Evolutionary conservation across 2,888 invertebrate genomes (phyloP).

Genomic region (Stenichneumon culpator): DNA sequence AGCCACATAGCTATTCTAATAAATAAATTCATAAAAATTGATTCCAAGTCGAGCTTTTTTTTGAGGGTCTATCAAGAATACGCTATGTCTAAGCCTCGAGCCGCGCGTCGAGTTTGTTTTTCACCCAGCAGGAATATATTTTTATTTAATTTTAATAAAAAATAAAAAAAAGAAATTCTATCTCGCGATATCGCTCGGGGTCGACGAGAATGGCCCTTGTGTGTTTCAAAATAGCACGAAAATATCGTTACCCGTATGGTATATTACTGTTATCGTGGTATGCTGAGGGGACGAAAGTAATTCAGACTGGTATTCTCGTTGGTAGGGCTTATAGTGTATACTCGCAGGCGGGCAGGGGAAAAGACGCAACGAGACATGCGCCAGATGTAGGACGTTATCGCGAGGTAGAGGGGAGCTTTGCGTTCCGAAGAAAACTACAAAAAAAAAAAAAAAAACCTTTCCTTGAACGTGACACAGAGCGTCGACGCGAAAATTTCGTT

Average conservation of each 20-base stretch:
- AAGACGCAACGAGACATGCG: conserved; percentile 57
- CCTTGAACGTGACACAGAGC: conserved; percentile 61
- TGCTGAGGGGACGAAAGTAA: conserved; percentile 26
- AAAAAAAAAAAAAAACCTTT: conserved; percentile 49
- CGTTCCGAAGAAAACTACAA: conserved; percentile 40
- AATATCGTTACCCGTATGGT: conserved; percentile 19
- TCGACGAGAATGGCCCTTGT: conserved; percentile 1
- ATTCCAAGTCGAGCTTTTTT: not conserved
- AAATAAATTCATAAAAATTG: not conserved
- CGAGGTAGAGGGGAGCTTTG: conserved; percentile 6
- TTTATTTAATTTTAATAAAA: not conserved
- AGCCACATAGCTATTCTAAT: no score
- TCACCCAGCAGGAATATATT: not conserved
- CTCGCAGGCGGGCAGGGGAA: not conserved
- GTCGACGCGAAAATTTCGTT: conserved; percentile 45
- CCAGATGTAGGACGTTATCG: conserved; percentile 60
- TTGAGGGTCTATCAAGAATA: not conserved
- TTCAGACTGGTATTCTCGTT: conserved; percentile 17
- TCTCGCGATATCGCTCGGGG: conserved; percentile 11
- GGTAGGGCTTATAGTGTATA: conserved; percentile 11
- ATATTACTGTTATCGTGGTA: conserved; percentile 29
- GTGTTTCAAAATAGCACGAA: conserved; percentile 13
- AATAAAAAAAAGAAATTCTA: not conserved
- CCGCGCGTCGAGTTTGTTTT: not conserved
- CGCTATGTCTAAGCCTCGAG: not conserved